Evolutionary conservation across 2,888 invertebrate genomes (phyloP), one percentile per base, ranked within the genome.

Genomic region (Lepidocyrtoides sp.): DNA sequence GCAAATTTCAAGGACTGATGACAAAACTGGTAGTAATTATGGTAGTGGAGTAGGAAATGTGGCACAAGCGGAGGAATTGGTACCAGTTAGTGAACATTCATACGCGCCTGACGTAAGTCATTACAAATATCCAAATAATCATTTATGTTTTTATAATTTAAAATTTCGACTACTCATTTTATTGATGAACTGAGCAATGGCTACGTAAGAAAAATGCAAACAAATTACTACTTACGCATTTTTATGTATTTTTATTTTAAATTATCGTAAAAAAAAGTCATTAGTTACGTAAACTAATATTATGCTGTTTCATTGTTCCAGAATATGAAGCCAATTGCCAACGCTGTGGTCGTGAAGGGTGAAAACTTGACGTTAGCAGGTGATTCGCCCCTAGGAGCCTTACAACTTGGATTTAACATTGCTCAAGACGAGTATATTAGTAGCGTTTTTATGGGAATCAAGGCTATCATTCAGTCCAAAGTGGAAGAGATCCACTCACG

Each of bases 341-440:
- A 91, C 20, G 29, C 86, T 3, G 83, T 91, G 88, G 23, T 91
- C 4, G 88, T 88, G 54, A 91, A 91, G 77, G 91, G 91, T 14
- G 91, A 91, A 29, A 86, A 91, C 29, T 10, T 90, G 14, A 51
- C 79, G 29, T 85, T 29, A 51, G 8, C 81, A 3, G 81, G 85
- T 0, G 90, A 89, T 44, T 32, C 69, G 26, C 79, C 66, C 7
- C 69, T 79, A 36, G 82, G 82, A 17, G 23, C 90, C 23, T 36
- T 90, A 20, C 91, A 91, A 66, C 72, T 93, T 29, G 94, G 94
- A 7, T 81, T 93, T 12, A 93, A 89, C 14, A 83, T 92, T 44
- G 93, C 93, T 75, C 97, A 97, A 94, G 97, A 98, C 94, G 98
- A 98, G 95, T 97, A 97, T 95, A 97, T 98, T 95, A 97, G 97